Evolutionary conservation across 2,113 vertebrate genomes (phyloP), one percentile per base, ranked within the genome.

Genomic region (Hypocryptadius cinnamomeus): DNA sequence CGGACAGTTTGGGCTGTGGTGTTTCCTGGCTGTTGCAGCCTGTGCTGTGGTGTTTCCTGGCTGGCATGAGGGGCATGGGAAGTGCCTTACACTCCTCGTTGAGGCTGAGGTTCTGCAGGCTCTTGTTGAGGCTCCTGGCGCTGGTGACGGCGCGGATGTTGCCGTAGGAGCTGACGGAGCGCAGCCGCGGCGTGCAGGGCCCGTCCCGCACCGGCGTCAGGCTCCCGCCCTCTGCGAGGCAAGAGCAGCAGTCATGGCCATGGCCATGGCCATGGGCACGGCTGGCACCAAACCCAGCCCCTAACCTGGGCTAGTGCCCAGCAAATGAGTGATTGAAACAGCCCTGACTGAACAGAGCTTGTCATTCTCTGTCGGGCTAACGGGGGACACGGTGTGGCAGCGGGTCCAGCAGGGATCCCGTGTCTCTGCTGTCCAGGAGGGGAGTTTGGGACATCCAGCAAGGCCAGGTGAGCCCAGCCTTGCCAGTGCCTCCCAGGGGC

Each of bases 91-190:
- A 94, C 87, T 99, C 99, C 93, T 99, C 99, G 1, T 98, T 99
- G 93, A 99, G 97, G 97, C 99, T 99, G 96, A 99, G 99, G 96
- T 99, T 99, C 97, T 99, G 99, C 92, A 99, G 87, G 92, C 99
- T 99, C 94, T 99, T 99, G 98, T 99, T 99, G 89, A 99, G 96
- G 98, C 97, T 99, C 80, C 99, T 97, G 11, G 98, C 98, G 0
- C 98, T 98, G 95, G 98, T 98, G 6, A 98, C 99, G 0, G 99
- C 98, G 11, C 99, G 98, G 92, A 99, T 99, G 97, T 99, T 99
- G n/a, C 99, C 99, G 14, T 99, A 99, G 85, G 99, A 99, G 97
- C 99, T 99, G 94, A 99, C 99, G 0, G 99, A 98, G n/a, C 99
- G 98, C 63, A 99, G 98, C 10, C 99, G 97, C 2, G 99, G 99